phyloP scores from a whole-genome alignment of 2,797 vertebrate genomes.

The Enteromius trimaculatus region DNA sequence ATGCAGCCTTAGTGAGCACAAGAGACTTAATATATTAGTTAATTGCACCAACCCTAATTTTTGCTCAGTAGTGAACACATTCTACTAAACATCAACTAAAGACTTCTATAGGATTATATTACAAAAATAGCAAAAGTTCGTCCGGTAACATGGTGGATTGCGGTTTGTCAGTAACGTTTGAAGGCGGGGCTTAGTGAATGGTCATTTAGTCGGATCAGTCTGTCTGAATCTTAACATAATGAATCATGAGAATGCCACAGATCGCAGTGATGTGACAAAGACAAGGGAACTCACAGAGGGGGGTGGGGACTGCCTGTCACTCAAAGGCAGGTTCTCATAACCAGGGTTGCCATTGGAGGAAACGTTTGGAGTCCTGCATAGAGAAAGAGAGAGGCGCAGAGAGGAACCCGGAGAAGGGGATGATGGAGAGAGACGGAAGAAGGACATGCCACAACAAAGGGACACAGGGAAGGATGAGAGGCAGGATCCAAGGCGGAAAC shows the following conservation, averaged over 20 bases:
- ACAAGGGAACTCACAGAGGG: conserved; percentile 87
- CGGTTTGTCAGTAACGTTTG: background rate
- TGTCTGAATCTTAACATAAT: conserved; percentile 51
- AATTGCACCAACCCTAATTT: background rate
- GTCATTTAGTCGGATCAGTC: background rate
- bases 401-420: conserved; percentile 69
- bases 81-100: background rate
- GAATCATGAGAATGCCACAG: conserved; percentile 69
- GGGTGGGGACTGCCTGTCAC: conserved; percentile 86
- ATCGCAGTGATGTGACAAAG: conserved; percentile 74
- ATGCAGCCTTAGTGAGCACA: background rate
- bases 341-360: conserved; percentile 97
- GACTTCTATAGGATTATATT: background rate
- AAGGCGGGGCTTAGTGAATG: background rate
- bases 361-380: conserved; percentile 93
- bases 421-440: conserved; percentile 67
- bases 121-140: background rate
- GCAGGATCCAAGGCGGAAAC: conserved; percentile 68
- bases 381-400: conserved; percentile 74
- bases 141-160: background rate
- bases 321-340: conserved; percentile 90
- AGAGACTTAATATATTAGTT: background rate
- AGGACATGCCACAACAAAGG: conserved; percentile 68
- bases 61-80: background rate
- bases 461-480: conserved; percentile 66